These are phyloP conservation scores for Dendropsophus ebraccatus DNA, from an alignment of 2,113 vertebrate species.

Conservation along the genomic window DNA sequence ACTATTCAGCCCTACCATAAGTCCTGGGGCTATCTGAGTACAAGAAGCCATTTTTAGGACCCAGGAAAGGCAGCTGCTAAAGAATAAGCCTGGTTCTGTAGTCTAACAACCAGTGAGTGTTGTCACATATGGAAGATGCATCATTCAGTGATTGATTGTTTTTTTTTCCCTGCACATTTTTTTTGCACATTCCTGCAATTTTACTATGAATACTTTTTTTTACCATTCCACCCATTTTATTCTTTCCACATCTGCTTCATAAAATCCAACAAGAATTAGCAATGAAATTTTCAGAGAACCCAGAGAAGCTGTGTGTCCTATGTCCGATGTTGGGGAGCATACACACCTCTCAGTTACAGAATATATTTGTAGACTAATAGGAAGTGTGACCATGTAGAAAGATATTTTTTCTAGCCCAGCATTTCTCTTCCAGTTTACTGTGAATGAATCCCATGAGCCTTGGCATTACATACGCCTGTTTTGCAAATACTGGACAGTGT, in stretches of 20 bases:
- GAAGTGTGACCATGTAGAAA: not conserved
- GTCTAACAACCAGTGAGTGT: no score
- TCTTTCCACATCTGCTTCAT: not conserved
- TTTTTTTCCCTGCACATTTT: no score
- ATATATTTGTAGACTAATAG: constrained; percentile 4
- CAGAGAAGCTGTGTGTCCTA: not conserved
- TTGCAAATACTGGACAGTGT: not conserved
- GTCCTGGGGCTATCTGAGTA: not conserved
- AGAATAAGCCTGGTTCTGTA: no score
- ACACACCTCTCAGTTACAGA: not conserved
- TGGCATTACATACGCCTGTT: not conserved
- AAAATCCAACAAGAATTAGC: not conserved
- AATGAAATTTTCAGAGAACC: constrained; percentile 10
- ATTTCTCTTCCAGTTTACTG: not conserved
- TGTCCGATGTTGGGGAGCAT: not conserved
- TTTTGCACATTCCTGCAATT: no score
- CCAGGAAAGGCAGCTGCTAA: no score
- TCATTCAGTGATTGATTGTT: no score
- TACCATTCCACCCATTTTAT: constrained; percentile 15
- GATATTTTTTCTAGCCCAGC: not conserved
- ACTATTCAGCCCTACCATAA: no score
- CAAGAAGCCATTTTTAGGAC: no score
- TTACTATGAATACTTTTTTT: not conserved
- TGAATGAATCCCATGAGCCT: constrained; percentile 8
- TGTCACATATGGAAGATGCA: no score